Conservation (phyloP, 1,140 invertebrate species). For the Rhagoletis pomonella region DNA sequence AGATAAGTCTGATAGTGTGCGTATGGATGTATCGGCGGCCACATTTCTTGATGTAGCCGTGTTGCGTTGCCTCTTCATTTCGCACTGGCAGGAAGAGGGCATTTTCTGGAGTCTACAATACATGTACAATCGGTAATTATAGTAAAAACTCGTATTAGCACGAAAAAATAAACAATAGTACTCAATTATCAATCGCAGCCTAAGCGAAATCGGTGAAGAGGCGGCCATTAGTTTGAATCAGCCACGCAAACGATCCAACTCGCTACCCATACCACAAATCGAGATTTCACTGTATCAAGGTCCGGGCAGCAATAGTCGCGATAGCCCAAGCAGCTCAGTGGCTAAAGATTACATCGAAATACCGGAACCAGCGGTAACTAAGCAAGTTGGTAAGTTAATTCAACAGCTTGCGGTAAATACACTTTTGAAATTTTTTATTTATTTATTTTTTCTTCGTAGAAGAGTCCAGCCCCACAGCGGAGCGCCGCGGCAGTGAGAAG, state of each 20-base stretch:
- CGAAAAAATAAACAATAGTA: constrained; percentile 40
- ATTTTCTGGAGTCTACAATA: constrained; percentile 98
- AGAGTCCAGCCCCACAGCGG: constrained; percentile 76
- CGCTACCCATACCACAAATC: constrained; percentile 94
- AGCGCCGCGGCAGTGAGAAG: constrained; percentile 87
- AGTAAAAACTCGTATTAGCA: not conserved
- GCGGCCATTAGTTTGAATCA: constrained; percentile 82
- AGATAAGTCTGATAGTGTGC: constrained; percentile 68
- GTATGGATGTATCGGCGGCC: constrained; percentile 85
- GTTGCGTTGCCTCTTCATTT: constrained; percentile 95
- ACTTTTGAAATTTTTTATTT: not conserved
- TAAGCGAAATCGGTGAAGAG: constrained; percentile 88
- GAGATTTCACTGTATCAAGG: constrained; percentile 89
- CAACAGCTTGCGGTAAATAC: not conserved
- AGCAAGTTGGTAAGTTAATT: constrained; percentile 63
- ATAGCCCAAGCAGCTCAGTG: constrained; percentile 74
- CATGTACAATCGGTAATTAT: constrained; percentile 85
- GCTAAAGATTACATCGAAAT: constrained; percentile 86
- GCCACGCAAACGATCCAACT: constrained; percentile 90
- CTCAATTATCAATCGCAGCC: constrained; percentile 75
- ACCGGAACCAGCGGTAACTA: constrained; percentile 76
- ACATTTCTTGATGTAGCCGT: constrained; percentile 98
- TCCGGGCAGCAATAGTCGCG: constrained; percentile 81
- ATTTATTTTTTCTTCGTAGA: constrained; percentile 71
- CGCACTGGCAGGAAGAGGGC: constrained; percentile 98